Percentiles rank a stretch among this genome's conserved stretches.
These are phyloP conservation scores for Dastarcus helophoroides DNA, from an alignment of 2,888 invertebrate species.

Conservation along the genomic window DNA sequence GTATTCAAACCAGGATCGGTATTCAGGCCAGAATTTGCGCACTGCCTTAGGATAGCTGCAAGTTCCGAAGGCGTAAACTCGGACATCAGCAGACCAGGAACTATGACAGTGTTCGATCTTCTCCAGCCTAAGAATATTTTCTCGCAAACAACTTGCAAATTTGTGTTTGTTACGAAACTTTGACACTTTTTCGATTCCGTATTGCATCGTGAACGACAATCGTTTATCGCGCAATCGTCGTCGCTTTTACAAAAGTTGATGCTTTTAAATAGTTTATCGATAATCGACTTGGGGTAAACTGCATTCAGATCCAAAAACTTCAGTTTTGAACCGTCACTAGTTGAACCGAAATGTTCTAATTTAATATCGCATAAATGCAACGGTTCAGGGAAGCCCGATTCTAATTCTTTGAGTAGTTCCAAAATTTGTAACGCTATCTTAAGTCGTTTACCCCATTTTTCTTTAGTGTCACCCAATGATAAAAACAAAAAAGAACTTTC, in stretches of 20 bases:
- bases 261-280: conserved; percentile 37
- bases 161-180: conserved; percentile 47
- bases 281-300: conserved; percentile 45
- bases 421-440: conserved; percentile 48
- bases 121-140: conserved; percentile 54
- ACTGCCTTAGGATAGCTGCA: conserved; percentile 45
- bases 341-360: conserved; percentile 50
- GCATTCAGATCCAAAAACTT: conserved; percentile 54
- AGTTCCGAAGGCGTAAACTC: conserved; percentile 46
- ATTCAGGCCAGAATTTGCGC: conserved; percentile 49
- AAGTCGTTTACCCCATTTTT: conserved; percentile 46
- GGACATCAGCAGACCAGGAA: conserved; percentile 50
- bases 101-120: conserved; percentile 46
- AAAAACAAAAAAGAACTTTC: conserved; percentile 42
- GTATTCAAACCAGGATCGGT: too few relatives aligned
- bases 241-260: conserved; percentile 41
- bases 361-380: conserved; percentile 59
- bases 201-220: conserved; percentile 53
- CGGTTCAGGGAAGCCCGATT: conserved; percentile 46
- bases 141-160: conserved; percentile 56
- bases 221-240: conserved; percentile 55
- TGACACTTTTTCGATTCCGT: conserved; percentile 41
- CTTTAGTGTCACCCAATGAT: conserved; percentile 40
- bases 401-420: conserved; percentile 48
- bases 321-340: conserved; percentile 39